These are phyloP conservation scores for Eristalis tenax DNA, from an alignment of 2,888 invertebrate species.

Conservation along the genomic window DNA sequence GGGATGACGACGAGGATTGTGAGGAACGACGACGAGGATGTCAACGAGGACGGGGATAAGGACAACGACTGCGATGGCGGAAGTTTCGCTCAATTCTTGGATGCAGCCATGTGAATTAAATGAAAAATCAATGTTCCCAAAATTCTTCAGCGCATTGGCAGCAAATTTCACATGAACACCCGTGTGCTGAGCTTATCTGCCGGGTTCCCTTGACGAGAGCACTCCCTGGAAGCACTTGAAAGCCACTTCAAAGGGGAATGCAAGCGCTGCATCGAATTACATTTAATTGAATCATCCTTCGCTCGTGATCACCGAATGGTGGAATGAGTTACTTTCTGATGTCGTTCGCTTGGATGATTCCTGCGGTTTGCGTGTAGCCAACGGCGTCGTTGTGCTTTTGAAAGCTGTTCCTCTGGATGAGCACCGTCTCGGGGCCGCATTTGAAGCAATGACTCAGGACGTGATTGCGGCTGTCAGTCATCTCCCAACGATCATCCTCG, in stretches of 20 bases:
- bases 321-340: conserved; percentile 38
- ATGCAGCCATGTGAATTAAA: conserved; percentile 52
- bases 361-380: not conserved
- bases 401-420: conserved; percentile 5
- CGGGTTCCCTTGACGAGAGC: conserved; percentile 10
- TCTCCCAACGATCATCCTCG: not conserved
- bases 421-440: not conserved
- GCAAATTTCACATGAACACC: conserved; percentile 33
- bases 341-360: not conserved
- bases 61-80: not conserved
- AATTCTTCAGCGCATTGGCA: conserved; percentile 9
- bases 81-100: not conserved
- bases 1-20: not conserved
- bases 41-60: no score
- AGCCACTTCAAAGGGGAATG: conserved; percentile 45
- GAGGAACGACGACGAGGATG: no score
- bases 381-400: not conserved
- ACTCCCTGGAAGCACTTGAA: conserved; percentile 17
- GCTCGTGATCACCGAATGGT: conserved; percentile 30
- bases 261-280: conserved; percentile 46
- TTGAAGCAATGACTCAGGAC: not conserved
- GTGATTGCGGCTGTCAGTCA: not conserved
- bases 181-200: conserved; percentile 20
- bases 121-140: conserved; percentile 57
- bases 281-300: conserved; percentile 64